These are phyloP conservation scores for Zaprionus lachaisei DNA, from an alignment of 1,140 invertebrate species.

Conservation along the genomic window DNA sequence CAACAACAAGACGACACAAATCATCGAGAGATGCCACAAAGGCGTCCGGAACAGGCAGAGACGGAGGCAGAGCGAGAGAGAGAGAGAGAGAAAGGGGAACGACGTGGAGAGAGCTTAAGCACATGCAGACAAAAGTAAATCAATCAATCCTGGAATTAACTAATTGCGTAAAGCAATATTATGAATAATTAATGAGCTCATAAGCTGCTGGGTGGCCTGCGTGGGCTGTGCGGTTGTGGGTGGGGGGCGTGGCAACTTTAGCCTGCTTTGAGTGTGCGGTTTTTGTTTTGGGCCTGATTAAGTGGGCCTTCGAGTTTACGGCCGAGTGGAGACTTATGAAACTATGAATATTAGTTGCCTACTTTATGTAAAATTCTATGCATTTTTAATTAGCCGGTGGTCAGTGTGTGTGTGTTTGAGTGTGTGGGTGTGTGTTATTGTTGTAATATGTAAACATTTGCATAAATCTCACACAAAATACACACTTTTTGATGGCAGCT, in stretches of 20 bases:
- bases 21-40: slow-evolving; percentile 47
- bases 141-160: slow-evolving; percentile 73
- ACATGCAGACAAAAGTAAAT: slow-evolving; percentile 68
- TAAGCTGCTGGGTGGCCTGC: slow-evolving; percentile 40
- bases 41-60: slow-evolving; percentile 27
- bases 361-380: slow-evolving; percentile 66
- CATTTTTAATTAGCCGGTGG: slow-evolving; percentile 53
- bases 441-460: slow-evolving; percentile 45
- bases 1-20: slow-evolving; percentile 39
- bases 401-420: slow-evolving; percentile 4
- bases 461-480: slow-evolving; percentile 60
- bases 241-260: slow-evolving; percentile 17
- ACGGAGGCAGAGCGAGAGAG: slow-evolving; percentile 10
- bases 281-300: slow-evolving; percentile 39
- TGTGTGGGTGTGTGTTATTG: slow-evolving; percentile 18
- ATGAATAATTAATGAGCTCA: slow-evolving; percentile 79
- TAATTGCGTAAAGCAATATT: slow-evolving; percentile 78
- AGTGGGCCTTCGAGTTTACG: slow-evolving; percentile 53
- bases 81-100: not conserved
- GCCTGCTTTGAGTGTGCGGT: slow-evolving; percentile 38
- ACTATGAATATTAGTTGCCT: slow-evolving; percentile 67
- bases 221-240: not conserved
- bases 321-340: slow-evolving; percentile 43
- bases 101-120: slow-evolving; percentile 13
- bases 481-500: slow-evolving; percentile 26